These are phyloP conservation scores for Silurus glanis DNA, from an alignment of 2,113 vertebrate genomes.

Conservation along the genomic window DNA sequence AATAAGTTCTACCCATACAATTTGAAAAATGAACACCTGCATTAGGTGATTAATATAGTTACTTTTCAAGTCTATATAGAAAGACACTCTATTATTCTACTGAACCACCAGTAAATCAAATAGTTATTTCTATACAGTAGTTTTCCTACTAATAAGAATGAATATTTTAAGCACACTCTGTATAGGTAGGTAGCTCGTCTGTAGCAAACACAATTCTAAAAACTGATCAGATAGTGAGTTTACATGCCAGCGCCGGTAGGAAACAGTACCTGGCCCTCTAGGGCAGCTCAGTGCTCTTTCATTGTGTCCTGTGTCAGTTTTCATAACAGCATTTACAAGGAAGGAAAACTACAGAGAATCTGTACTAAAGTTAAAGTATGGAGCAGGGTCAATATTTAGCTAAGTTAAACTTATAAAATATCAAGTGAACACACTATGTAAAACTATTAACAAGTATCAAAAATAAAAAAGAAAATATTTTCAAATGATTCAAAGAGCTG, in stretches of 20 bases:
- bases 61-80: background rate
- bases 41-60: background rate
- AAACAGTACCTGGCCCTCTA: background rate
- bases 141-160: too few relatives aligned
- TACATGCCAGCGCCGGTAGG: background rate
- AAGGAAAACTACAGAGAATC: background rate
- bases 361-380: background rate
- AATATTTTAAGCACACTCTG: background rate
- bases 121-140: background rate
- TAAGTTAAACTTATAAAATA: background rate
- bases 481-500: background rate
- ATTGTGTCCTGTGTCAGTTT: background rate
- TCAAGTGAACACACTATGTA: background rate
- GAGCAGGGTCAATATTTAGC: background rate
- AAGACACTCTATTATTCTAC: background rate
- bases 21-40: background rate
- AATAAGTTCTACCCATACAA: too few relatives aligned
- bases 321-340: background rate
- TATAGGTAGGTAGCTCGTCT: background rate
- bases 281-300: background rate
- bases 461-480: background rate
- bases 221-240: background rate
- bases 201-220: background rate
- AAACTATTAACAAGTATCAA: background rate
- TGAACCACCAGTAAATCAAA: constrained; percentile 8